Base-by-base conservation (phyloP, 2,888 invertebrate species). In the Arenicola marina region DNA sequence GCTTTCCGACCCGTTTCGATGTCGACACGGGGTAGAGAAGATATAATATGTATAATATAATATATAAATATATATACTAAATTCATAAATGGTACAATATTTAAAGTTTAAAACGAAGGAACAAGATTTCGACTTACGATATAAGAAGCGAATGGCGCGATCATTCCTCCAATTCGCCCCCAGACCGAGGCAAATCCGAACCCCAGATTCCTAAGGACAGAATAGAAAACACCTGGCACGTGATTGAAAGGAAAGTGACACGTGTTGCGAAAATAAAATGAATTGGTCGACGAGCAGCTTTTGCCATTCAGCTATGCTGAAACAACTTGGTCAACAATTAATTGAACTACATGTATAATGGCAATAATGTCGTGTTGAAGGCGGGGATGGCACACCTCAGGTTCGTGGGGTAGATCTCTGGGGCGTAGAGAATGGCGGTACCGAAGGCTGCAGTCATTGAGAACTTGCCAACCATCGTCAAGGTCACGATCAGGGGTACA, bases 381-480 rank as follows among this genome's bases (percentile, higher is more conserved):
- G n/a, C n/a, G n/a, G n/a, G n/a, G 18, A 18, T 38, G 11, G 38
- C 38, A 38, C 15, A 71, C 66, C 79, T 75, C 58, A 80, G 68
- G 46, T 70, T 70, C 3, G 80, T 80, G 28, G 80, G 80, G 61
- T 78, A 80, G 46, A 79, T 76, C 62, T 80, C 80, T 4, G 77
- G 72, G 4, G 76, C 75, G 58, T 76, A 78, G 43, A 80, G 72
- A 55, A 78, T 78, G 1, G 77, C 69, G 2, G 76, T 76, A 3
- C 77, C 74, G 56, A 79, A 80, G 2, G 78, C 71, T 3, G 77
- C 78, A 18, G 78, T 77, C 43, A 80, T 80, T 33, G 76, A 76
- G 74, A 80, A 80, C 69, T 80, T 80, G 24, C 78, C 77, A 2
- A 80, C 63, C 77, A 80, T 77, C 11, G 77, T 76, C 31, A 76